A percentile compares a stretch with the other conserved stretches of the same genome.
These are phyloP conservation scores for Anniella stebbinsi DNA, from an alignment of 2,797 vertebrate genomes.

Conservation along the genomic window DNA sequence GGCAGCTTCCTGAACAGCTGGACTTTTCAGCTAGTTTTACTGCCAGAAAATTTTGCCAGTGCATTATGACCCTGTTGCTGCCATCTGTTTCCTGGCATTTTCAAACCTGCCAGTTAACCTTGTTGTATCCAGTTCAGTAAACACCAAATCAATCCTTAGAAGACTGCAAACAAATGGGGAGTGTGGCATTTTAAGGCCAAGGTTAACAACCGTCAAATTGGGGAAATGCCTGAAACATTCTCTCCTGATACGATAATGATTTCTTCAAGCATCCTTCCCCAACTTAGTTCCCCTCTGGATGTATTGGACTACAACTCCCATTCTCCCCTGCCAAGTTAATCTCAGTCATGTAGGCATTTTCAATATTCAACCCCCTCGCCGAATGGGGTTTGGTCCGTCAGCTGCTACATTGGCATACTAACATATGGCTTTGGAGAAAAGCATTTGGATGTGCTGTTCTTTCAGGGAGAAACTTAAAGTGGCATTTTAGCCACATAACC, in stretches of 20 bases:
- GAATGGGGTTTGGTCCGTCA: not conserved
- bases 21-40: slow-evolving; percentile 9
- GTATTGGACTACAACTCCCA: no score
- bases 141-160: not conserved
- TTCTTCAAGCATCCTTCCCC: not conserved
- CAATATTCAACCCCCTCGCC: no score
- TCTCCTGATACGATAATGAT: not conserved
- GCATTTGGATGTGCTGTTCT: not conserved
- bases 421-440: not conserved
- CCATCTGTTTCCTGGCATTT: slow-evolving; percentile 25
- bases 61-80: not conserved
- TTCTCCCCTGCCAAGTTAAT: no score
- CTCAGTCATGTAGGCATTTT: no score
- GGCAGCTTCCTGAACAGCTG: slow-evolving; percentile 5
- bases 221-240: not conserved
- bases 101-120: slow-evolving; percentile 1
- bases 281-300: no score
- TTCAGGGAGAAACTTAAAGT: not conserved
- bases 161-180: not conserved
- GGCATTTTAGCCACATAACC: not conserved
- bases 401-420: not conserved
- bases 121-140: slow-evolving; percentile 8
- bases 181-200: not conserved
- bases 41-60: slow-evolving; percentile 8
- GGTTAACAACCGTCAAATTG: not conserved